Evolutionary conservation across 2,113 vertebrate species (phyloP).

Genomic region (Potamarius usumacintae): DNA sequence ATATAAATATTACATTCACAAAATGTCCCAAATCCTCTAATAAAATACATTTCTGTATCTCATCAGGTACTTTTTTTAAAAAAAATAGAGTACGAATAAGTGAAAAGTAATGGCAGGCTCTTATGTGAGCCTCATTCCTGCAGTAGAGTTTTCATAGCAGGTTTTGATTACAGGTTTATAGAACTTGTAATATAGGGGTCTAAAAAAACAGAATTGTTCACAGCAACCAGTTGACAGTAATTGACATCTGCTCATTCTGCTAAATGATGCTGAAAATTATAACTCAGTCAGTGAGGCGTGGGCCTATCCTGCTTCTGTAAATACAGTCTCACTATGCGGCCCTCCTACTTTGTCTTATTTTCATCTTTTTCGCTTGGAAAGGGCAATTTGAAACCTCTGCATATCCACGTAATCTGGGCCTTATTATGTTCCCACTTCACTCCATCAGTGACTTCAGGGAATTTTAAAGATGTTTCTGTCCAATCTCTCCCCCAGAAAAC

Average conservation of each 20-base stretch:
- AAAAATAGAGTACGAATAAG: not conserved
- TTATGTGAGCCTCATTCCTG: not conserved
- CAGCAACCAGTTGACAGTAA: conserved; percentile 49
- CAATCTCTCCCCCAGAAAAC: not conserved
- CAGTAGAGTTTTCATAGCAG: conserved; percentile 20
- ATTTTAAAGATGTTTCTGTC: conserved; percentile 33
- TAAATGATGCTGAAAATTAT: conserved; percentile 51
- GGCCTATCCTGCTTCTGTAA: conserved; percentile 44
- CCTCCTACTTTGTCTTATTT: conserved; percentile 52
- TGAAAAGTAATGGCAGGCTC: conserved; percentile 7
- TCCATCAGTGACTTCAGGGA: conserved; percentile 4
- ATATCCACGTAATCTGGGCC: conserved; percentile 33
- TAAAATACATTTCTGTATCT: not conserved
- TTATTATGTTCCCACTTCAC: conserved; percentile 32
- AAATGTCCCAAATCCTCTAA: not conserved
- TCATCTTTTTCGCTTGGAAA: conserved; percentile 25
- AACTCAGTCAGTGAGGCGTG: conserved; percentile 39
- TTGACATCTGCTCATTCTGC: conserved; percentile 51
- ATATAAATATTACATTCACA: not conserved
- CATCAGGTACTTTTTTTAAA: not conserved
- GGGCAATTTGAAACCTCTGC: conserved; percentile 31
- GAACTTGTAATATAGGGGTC: conserved; percentile 41
- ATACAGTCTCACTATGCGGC: conserved; percentile 46
- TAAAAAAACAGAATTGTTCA: conserved; percentile 36
- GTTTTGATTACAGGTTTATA: conserved; percentile 48